Evolutionary conservation across 30 jellyfish, hydroid and myxozoan species (phyloP).

Genomic region (Sanderia malayensis): DNA sequence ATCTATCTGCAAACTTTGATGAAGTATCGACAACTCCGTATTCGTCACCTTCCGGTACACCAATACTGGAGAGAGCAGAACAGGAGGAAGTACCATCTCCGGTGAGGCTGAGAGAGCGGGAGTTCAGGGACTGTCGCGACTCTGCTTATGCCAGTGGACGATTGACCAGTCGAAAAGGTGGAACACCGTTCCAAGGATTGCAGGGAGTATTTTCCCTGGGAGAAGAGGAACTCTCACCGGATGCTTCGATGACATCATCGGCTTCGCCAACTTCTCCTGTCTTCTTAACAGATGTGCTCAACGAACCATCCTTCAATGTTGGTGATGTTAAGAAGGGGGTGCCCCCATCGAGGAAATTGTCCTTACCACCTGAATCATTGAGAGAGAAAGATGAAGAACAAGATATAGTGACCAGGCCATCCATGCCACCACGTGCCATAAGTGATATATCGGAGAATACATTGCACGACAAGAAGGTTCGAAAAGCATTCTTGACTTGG

Average conservation of each 20-base stretch:
- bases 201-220: slow-evolving; percentile 48
- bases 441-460: slow-evolving; percentile 10
- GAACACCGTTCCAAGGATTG: slow-evolving; percentile 14
- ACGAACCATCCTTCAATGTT: slow-evolving; percentile 67
- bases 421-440: slow-evolving; percentile 21
- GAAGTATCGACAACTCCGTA: slow-evolving; percentile 42
- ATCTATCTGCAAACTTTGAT: slow-evolving; percentile 15
- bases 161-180: slow-evolving; percentile 42
- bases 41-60: slow-evolving; percentile 58
- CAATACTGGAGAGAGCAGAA: slow-evolving; percentile 46
- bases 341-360: slow-evolving; percentile 50
- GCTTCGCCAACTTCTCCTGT: slow-evolving; percentile 53
- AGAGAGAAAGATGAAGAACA: slow-evolving; percentile 19
- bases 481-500: slow-evolving; percentile 40
- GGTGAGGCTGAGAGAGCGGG: slow-evolving; percentile 56
- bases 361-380: slow-evolving; percentile 50
- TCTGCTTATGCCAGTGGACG: slow-evolving; percentile 94
- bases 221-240: slow-evolving; percentile 48
- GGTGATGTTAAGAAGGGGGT: neutral
- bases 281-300: slow-evolving; percentile 69
- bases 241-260: slow-evolving; percentile 18
- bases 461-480: neutral
- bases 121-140: slow-evolving; percentile 67
- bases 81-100: slow-evolving; percentile 11
- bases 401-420: slow-evolving; percentile 8